Evolutionary conservation across 2,888 invertebrate species (phyloP).

Genomic region (Platypus cylindrus): DNA sequence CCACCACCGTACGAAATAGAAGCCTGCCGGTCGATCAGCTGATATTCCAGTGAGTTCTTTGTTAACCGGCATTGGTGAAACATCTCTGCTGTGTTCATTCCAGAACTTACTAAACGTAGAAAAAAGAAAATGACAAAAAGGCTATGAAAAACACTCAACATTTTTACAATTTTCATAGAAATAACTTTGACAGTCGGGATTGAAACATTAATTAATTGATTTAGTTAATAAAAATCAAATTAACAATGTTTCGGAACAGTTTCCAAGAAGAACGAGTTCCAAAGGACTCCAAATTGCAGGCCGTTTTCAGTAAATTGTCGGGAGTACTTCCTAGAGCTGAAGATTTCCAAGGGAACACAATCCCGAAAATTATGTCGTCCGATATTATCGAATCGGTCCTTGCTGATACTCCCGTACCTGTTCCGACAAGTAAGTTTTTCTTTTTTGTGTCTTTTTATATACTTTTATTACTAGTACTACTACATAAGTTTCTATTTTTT

Average conservation of each 20-base stretch:
- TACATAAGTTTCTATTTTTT: neutral
- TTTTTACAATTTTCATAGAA: neutral
- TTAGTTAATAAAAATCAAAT: constrained; percentile 1
- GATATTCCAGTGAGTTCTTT: constrained; percentile 26
- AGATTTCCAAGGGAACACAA: constrained; percentile 23
- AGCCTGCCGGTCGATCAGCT: constrained; percentile 28
- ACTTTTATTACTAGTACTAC: neutral
- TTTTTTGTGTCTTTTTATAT: too few species aligned
- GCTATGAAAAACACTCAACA: constrained; percentile 15
- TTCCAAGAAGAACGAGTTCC: constrained; percentile 24
- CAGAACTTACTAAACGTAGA: constrained; percentile 6
- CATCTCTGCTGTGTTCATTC: constrained; percentile 8
- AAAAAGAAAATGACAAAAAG: constrained; percentile 13
- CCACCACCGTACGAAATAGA: constrained; percentile 14
- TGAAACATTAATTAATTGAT: constrained; percentile 2
- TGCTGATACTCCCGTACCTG: constrained; percentile 28
- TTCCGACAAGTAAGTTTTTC: constrained; percentile 28
- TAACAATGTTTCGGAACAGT: constrained; percentile 18
- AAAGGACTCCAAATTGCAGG: constrained; percentile 27
- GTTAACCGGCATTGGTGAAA: constrained; percentile 20
- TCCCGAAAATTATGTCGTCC: constrained; percentile 29
- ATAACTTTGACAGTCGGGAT: constrained; percentile 12
- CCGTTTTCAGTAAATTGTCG: constrained; percentile 30
- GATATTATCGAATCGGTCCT: constrained; percentile 32
- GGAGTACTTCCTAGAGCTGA: constrained; percentile 28